These are phyloP conservation scores for Eptatretus atami DNA, from an alignment of 2,797 vertebrate species.

Conservation along the genomic window DNA sequence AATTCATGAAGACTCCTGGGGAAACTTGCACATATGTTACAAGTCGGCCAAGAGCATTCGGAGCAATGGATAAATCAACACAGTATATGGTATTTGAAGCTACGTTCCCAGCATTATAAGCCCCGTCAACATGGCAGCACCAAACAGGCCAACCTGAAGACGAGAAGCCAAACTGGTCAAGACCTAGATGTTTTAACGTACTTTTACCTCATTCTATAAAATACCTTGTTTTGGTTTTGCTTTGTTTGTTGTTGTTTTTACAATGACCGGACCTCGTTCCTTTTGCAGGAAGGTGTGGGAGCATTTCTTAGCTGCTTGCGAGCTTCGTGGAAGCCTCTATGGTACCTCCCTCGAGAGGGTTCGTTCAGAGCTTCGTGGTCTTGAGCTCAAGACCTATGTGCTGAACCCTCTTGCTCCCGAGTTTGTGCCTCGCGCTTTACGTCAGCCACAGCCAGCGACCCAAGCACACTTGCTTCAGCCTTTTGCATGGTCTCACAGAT, in stretches of 20 bases:
- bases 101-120: no score
- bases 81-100: no score
- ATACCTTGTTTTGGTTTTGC: neutral
- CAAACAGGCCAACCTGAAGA: no score
- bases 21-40: no score
- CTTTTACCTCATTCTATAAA: no score
- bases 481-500: no score
- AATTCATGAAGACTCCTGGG: no score
- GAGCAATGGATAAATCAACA: no score
- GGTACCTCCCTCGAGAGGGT: slow-evolving; percentile 96
- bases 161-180: no score
- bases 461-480: slow-evolving; percentile 7
- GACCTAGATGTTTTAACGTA: no score
- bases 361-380: slow-evolving; percentile 73
- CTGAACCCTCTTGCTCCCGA: slow-evolving; percentile 86
- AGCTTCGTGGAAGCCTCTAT: slow-evolving; percentile 75
- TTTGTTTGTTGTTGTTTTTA: slow-evolving; percentile 12
- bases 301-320: slow-evolving; percentile 76
- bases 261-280: neutral
- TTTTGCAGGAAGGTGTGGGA: slow-evolving; percentile 80
- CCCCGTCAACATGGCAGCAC: no score
- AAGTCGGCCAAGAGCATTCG: no score
- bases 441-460: slow-evolving; percentile 32
- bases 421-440: slow-evolving; percentile 79
- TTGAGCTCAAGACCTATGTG: slow-evolving; percentile 94